Base-by-base conservation (phyloP, 2,797 vertebrate genomes). In the Labroides dimidiatus region DNA sequence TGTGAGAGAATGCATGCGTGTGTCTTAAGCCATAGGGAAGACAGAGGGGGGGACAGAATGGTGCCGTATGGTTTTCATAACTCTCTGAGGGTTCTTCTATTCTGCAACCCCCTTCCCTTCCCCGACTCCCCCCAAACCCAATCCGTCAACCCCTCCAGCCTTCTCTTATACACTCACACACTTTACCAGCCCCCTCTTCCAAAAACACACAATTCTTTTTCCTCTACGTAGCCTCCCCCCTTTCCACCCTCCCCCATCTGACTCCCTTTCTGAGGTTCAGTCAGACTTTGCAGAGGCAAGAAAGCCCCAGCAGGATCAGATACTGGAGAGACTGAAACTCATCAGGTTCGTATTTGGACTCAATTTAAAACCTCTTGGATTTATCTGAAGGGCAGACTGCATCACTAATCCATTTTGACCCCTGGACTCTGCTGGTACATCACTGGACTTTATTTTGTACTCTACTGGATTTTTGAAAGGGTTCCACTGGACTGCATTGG, bases 31-130 rank as follows among this genome's bases (percentile, higher is more conserved):
- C 77, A 86, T 64, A 68, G 82, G 84, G 63, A 71, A 65, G 72
- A 80, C 48, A 49, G 14, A 16, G 68, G 33, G 73, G 76, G 78
- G 75, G 85, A 84, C 81, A 80, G 82, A 89, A 76, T 43, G 72
- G 65, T 89, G 80, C 83, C 86, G 87, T 91, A 90, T 92, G 90
- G 87, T 88, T 92, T 91, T 92, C 87, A 93, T 93, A 91, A 90
- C 78, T 77, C 80, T 81, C 78, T 59, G 59, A 87, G 76, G 83
- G 69, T 81, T 87, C 84, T 85, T 82, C 63, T 57, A 41, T 66
- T 71, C 75, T 48, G 24, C 41, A 21, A 13, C 4, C 37, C 37
- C n/a, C 62, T 50, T 20, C 27, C 11, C 50, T 47, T 15, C n/a
- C 54, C 55, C 12, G 15, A 30, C 23, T 14, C 27, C 20, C 48